phyloP scores from a whole-genome alignment of 2,797 vertebrate genomes.

The Tokudaia muenninki region DNA sequence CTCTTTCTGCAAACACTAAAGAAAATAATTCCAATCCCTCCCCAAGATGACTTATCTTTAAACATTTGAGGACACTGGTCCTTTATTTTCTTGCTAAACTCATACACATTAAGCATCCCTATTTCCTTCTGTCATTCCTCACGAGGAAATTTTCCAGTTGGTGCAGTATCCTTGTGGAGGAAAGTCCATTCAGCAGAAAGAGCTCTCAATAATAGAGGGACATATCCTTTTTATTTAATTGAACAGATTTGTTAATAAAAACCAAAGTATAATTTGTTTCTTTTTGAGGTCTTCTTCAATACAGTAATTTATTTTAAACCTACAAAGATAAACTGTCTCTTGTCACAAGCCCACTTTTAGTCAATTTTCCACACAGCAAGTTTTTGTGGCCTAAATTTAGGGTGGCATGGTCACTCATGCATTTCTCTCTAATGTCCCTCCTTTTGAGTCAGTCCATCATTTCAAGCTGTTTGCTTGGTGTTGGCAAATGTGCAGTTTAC shows the following conservation, averaged over 20 bases:
- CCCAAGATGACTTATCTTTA: background rate
- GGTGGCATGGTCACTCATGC: background rate
- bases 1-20: background rate
- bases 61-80: background rate
- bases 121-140: background rate
- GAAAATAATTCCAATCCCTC: background rate
- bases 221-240: background rate
- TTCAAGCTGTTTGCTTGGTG: slow-evolving; percentile 48
- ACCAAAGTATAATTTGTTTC: slow-evolving; percentile 26
- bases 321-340: slow-evolving; percentile 7
- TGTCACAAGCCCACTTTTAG: slow-evolving; percentile 1
- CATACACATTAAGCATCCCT: background rate
- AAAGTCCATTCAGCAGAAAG: background rate
- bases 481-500: slow-evolving; percentile 17
- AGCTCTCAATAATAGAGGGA: background rate
- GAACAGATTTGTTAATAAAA: slow-evolving; percentile 36
- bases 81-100: background rate
- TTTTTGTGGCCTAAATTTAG: slow-evolving; percentile 1
- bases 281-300: slow-evolving; percentile 31
- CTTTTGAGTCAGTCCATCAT: slow-evolving; percentile 12
- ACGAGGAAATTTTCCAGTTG: background rate
- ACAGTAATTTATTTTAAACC: slow-evolving; percentile 46
- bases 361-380: background rate
- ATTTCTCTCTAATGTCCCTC: slow-evolving; percentile 31
- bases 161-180: background rate